Percentiles rank a stretch among this genome's conserved stretches.
phyloP scores from a whole-genome alignment of 2,797 vertebrate genomes.

The Rhadinocentrus ornatus region DNA sequence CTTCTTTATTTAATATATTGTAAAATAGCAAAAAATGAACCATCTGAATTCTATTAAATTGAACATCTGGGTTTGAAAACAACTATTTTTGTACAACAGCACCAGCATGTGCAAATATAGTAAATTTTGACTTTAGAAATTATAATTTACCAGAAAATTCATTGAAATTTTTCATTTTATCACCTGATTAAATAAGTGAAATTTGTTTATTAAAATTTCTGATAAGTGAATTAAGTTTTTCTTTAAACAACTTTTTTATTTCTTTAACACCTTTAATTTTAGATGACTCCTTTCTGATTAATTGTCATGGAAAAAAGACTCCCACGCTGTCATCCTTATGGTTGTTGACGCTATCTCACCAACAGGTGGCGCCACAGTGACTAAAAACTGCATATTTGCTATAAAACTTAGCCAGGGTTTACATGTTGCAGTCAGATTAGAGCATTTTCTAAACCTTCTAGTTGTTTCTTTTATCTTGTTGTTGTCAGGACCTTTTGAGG shows the following conservation, averaged over 20 bases:
- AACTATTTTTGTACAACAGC: neutral
- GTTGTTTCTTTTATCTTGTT: neutral
- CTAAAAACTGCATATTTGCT: neutral
- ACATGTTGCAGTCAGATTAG: rapidly evolving
- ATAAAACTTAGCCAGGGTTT: neutral
- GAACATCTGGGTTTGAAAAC: no score
- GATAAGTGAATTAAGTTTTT: neutral
- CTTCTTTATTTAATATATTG: no score
- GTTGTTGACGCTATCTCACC: neutral
- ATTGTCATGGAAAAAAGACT: no score
- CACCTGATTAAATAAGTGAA: neutral
- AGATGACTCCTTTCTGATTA: neutral
- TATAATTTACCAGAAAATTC: neutral
- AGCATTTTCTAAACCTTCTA: neutral
- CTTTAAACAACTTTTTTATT: neutral
- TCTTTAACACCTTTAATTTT: neutral
- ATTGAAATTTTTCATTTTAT: neutral
- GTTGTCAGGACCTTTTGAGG: conserved; percentile 9
- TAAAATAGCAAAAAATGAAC: no score
- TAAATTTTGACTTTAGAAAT: neutral
- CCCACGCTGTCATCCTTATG: neutral
- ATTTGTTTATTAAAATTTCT: neutral
- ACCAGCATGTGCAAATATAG: neutral
- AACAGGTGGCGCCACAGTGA: conserved; percentile 13
- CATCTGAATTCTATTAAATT: no score